These are phyloP conservation scores for Zophobas atratus DNA, from an alignment of 1,140 invertebrate species.

Conservation along the genomic window DNA sequence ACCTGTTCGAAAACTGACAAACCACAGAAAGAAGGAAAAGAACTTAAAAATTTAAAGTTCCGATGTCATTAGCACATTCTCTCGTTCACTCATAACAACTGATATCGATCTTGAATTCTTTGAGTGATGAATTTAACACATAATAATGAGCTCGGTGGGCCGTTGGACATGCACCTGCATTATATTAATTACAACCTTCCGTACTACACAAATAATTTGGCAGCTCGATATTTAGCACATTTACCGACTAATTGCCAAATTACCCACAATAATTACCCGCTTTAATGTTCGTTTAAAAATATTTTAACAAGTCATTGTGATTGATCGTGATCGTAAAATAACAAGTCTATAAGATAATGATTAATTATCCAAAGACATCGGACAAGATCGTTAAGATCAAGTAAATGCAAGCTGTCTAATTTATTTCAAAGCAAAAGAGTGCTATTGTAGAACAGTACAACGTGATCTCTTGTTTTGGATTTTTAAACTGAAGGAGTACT, in stretches of 20 bases:
- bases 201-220: constrained; percentile 15
- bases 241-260: constrained; percentile 2
- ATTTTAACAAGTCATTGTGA: constrained; percentile 6
- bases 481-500: too few species aligned
- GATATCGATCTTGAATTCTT: constrained; percentile 14
- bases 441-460: too few species aligned
- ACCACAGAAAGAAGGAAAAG: neutral
- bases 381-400: neutral
- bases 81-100: neutral
- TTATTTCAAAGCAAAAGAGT: too few species aligned
- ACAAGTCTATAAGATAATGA: constrained; percentile 6
- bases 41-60: neutral
- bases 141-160: neutral
- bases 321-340: neutral
- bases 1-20: too few species aligned
- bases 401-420: neutral
- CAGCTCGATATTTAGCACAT: constrained; percentile 8
- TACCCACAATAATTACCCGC: constrained; percentile 9
- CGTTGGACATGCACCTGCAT: constrained; percentile 5
- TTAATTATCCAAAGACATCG: constrained; percentile 4
- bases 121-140: constrained; percentile 16
- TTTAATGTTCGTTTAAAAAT: neutral
- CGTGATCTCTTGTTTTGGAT: too few species aligned
- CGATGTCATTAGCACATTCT: neutral
- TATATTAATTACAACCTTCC: constrained; percentile 13